Evolutionary conservation across 2,113 vertebrate genomes (phyloP), one percentile per base, ranked within the genome.

Genomic region (Notothenia rossii): DNA sequence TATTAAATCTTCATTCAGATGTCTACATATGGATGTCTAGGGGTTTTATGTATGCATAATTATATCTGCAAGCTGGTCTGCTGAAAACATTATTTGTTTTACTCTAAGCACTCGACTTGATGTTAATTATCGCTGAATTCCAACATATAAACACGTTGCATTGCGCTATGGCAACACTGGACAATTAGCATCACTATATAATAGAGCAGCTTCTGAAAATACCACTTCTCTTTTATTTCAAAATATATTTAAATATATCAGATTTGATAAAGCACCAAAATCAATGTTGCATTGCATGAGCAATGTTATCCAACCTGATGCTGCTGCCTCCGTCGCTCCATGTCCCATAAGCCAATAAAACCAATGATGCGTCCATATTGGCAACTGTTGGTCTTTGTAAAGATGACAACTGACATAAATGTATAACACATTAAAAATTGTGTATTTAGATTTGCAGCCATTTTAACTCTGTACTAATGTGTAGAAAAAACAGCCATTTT

Each of bases 161-260:
- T 88, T 92, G 88, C 87, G 89, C 87, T 92, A 90, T 88, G 85
- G 82, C 89, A 89, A 89, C 80, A 89, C 71, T 72, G 73, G 62
- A 75, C n/a, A 80, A 50, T 59, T 51, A 76, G 17, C 53, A 71
- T 17, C 51, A 45, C 58, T 62, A 17, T 46, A 10, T 22, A 22
- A 10, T 15, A 56, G 25, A 82, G 45, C 36, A 62, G n/a, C 59
- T 81, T 56, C 36, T 59, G 13, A 53, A 67, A 72, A 56, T 7
- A 17, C 11, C 7, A 3, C 43, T 51, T 49, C 3, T 49, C 0
- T 54, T 72, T 77, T 25, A 65, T 68, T 33, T 13, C 58, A 20
- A 13, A 51, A 45, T 20, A 9, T 18, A 4, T 73, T 61, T 4
- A 45, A 40, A 22, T 65, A 48, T 77, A 18, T 25, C 43, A 43